A percentile compares a stretch with the other conserved stretches of the same genome.
Evolutionary conservation across 2,888 invertebrate species (phyloP).

Genomic region (Pammene aurita): DNA sequence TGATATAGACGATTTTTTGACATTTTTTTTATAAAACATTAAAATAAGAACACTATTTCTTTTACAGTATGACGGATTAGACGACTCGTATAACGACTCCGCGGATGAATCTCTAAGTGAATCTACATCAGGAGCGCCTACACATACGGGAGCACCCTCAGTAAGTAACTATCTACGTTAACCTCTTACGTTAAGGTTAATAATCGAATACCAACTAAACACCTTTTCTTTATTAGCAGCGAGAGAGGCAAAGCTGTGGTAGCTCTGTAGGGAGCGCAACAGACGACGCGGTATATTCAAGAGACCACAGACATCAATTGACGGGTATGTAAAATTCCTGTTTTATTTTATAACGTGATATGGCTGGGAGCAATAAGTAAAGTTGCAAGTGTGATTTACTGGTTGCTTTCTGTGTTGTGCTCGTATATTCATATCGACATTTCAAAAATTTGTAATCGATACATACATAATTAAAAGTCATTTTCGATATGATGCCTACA

Average conservation of each 20-base stretch:
- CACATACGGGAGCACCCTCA: conserved; percentile 62
- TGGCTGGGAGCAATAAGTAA: conserved; percentile 8
- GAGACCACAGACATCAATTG: conserved; percentile 70
- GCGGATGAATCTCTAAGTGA: conserved; percentile 83
- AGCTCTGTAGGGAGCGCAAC: conserved; percentile 75
- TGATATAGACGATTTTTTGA: too few relatives aligned
- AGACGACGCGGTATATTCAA: conserved; percentile 72
- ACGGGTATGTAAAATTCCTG: conserved; percentile 58
- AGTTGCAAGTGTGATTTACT: conserved; percentile 1
- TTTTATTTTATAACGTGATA: neutral
- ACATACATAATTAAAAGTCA: neutral
- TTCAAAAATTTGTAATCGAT: neutral
- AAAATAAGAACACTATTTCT: too few relatives aligned
- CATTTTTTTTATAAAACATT: too few relatives aligned
- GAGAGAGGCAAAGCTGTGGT: conserved; percentile 77
- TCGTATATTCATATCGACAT: conserved; percentile 9
- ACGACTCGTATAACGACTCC: conserved; percentile 87
- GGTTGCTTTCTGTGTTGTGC: conserved; percentile 14
- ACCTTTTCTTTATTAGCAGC: conserved; percentile 51
- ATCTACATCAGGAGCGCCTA: conserved; percentile 82
- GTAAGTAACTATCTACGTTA: conserved; percentile 53
- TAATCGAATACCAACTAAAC: neutral
- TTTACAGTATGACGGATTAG: conserved; percentile 88
- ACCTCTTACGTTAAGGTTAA: neutral
- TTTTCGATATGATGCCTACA: conserved; percentile 4